Percentiles rank a stretch among this genome's conserved stretches.
phyloP scores from a whole-genome alignment of 1,140 invertebrate genomes.

The Amyelois transitella region DNA sequence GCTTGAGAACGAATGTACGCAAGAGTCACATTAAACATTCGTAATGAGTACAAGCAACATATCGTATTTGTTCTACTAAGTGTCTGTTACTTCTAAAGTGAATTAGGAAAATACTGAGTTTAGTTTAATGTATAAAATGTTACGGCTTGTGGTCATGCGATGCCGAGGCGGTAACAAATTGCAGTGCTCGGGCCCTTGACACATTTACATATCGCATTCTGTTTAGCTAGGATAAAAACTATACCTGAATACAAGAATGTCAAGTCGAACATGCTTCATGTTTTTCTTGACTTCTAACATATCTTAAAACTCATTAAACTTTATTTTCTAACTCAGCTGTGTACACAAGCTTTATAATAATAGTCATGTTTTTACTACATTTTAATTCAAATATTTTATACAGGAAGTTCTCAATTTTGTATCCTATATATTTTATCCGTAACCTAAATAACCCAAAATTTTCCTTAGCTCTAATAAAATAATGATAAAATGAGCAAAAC shows the following conservation, averaged over 20 bases:
- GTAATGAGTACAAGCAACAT: conserved; percentile 14
- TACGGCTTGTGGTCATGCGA: not conserved
- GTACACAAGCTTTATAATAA: too few relatives aligned
- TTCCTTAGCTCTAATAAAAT: too few relatives aligned
- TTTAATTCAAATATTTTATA: too few relatives aligned
- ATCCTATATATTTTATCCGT: too few relatives aligned
- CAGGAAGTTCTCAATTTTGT: too few relatives aligned
- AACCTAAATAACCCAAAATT: too few relatives aligned
- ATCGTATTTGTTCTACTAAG: not conserved
- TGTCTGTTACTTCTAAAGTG: not conserved
- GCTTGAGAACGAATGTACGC: conserved; percentile 23
- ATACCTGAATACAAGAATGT: not conserved
- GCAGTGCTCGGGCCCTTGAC: not conserved
- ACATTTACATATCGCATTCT: not conserved
- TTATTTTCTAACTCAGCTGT: too few relatives aligned
- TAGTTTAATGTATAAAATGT: not conserved
- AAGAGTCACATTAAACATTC: conserved; percentile 32
- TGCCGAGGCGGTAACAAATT: not conserved
- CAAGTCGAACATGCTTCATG: too few relatives aligned
- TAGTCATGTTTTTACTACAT: too few relatives aligned
- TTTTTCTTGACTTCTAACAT: too few relatives aligned
- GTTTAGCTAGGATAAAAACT: not conserved
- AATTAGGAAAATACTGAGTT: not conserved
- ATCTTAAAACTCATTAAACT: too few relatives aligned
- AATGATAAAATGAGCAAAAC: too few relatives aligned